Conservation (phyloP, 2,797 vertebrate species). For the Falco berigora region DNA sequence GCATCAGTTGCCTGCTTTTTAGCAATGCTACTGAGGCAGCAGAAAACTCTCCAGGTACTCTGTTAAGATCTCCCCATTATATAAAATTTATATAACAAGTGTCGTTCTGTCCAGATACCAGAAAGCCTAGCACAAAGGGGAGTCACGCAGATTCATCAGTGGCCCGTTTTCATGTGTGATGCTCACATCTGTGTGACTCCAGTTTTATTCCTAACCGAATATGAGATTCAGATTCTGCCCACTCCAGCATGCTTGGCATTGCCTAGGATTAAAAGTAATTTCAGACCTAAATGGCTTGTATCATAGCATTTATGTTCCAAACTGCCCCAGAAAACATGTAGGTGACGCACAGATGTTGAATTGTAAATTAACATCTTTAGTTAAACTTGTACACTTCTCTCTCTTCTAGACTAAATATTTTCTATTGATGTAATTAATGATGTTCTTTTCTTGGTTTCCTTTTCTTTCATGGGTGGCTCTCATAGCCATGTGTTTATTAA, state of each 20-base stretch:
- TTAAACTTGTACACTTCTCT: not conserved
- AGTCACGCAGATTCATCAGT: not conserved
- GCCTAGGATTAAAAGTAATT: not conserved
- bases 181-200: not conserved
- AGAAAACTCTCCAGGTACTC: not conserved
- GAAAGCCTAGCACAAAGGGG: not conserved
- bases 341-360: not conserved
- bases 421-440: not conserved
- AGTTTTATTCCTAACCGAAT: not conserved
- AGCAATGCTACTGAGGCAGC: not conserved
- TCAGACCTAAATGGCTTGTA: not conserved
- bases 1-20: not conserved
- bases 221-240: not conserved
- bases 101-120: not conserved
- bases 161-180: not conserved
- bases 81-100: not conserved
- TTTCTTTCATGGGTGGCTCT: not conserved
- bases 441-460: not conserved
- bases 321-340: not conserved
- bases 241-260: not conserved
- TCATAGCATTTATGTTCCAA: not conserved
- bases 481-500: too few species aligned
- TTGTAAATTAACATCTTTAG: not conserved
- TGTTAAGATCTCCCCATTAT: not conserved
- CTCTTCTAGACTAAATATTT: conserved; percentile 10